These are phyloP conservation scores for Chelon auratus DNA, from an alignment of 2,797 vertebrate species.

Conservation along the genomic window DNA sequence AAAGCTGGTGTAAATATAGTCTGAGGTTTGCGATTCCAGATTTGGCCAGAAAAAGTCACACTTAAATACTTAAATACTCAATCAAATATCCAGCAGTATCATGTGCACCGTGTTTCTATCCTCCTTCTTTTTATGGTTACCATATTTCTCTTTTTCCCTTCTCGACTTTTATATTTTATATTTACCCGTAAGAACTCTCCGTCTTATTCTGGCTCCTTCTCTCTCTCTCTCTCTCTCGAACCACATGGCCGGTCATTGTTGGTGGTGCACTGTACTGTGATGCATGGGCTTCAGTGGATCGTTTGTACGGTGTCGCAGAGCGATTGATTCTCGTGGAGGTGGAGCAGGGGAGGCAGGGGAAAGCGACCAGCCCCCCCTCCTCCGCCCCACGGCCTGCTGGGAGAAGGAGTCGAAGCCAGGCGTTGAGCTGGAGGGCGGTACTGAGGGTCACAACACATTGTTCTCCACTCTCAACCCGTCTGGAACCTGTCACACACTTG, in stretches of 20 bases:
- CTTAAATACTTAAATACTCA: background rate
- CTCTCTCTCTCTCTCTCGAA: constrained; percentile 23
- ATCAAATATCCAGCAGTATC: background rate
- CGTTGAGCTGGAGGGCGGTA: constrained; percentile 82
- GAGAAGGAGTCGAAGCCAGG: constrained; percentile 81
- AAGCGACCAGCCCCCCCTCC: constrained; percentile 70
- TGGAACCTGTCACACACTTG: constrained; percentile 79
- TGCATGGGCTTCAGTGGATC: constrained; percentile 83
- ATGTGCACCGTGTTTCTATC: background rate
- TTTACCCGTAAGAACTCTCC: constrained; percentile 53
- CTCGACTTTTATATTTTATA: constrained; percentile 22
- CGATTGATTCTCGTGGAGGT: constrained; percentile 85
- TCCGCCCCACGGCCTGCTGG: constrained; percentile 78
- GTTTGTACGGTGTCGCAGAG: constrained; percentile 85
- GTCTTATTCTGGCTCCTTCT: constrained; percentile 37
- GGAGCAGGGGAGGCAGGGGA: constrained; percentile 72
- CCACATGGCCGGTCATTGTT: constrained; percentile 72
- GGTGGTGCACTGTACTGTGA: constrained; percentile 74
- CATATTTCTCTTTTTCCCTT: constrained; percentile 7
- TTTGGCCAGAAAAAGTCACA: too few relatives aligned
- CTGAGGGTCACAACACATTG: constrained; percentile 88
- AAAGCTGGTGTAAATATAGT: too few relatives aligned
- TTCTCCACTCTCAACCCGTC: constrained; percentile 77
- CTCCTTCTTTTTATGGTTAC: background rate
- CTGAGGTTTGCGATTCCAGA: too few relatives aligned